Evolutionary conservation across 1,140 invertebrate genomes (phyloP), one percentile per base, ranked within the genome.

Genomic region (Drosophila grimshawi): DNA sequence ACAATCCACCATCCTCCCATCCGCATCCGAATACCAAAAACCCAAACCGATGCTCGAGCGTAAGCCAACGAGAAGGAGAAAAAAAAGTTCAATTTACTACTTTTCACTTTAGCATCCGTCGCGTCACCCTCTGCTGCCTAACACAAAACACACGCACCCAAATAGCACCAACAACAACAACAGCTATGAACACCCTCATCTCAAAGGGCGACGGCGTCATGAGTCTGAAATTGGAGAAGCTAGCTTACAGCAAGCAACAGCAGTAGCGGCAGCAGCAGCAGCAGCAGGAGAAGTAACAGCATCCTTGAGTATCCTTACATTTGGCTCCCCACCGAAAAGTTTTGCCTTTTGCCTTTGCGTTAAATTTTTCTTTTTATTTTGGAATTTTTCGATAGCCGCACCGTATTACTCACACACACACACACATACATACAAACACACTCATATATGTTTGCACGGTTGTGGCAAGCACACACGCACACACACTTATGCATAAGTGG

Each of bases 351-450:
- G 74, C 69, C 62, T 77, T 77, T 73, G 85, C 80, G 85, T 88
- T 88, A 88, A 88, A 88, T 88, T 88, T 88, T 89, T 88, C 85
- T 85, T 88, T 88, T 88, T 88, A 88, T 88, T 88, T 88, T 88
- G 85, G 85, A 88, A 89, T 88, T 89, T 89, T 89, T 88, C 85
- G 80, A 89, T 88, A 77, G 69, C 67, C 69, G 63, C 48, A 68
- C 65, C 60, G 66, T 74, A 76, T 80, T 62, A 75, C 74, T 73
- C 70, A 76, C 81, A 78, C 33, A 49, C 33, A 49, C 71, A 69
- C 45, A 49, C 49, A 64, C 30, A 78, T 29, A 49, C 33, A 49
- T 65, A 69, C 45, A 49, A 46, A 64, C 30, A 55, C 56, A 66
- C 37, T 49, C 32, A 45, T 37, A 43, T 41, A 30, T 63, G 45